Evolutionary conservation across 2,888 invertebrate species (phyloP).

Genomic region (Holacanthella duospinosa): DNA sequence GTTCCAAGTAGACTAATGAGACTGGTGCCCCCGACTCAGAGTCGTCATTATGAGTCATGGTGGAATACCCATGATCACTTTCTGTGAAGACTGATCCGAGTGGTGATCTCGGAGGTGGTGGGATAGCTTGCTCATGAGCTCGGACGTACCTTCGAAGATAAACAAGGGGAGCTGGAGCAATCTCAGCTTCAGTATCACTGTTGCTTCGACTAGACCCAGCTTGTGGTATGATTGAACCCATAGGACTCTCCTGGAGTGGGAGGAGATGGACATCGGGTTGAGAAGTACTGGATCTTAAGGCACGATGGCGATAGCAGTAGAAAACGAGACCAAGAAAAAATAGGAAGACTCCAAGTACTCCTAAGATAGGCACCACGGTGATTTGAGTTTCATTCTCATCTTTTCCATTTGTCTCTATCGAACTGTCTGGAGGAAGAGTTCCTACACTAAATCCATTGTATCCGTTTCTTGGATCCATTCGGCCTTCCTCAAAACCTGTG

Average conservation of each 20-base stretch:
- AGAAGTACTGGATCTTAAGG: slow-evolving; percentile 26
- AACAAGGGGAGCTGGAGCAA: slow-evolving; percentile 8
- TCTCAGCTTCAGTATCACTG: slow-evolving; percentile 18
- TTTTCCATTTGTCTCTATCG: not conserved
- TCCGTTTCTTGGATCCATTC: too few relatives aligned
- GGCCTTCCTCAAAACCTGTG: not conserved
- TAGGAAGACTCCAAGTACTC: slow-evolving; percentile 70
- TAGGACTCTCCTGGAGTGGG: slow-evolving; percentile 20
- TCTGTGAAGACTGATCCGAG: slow-evolving; percentile 41
- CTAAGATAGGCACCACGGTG: slow-evolving; percentile 76
- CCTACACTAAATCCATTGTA: not conserved
- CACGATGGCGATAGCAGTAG: slow-evolving; percentile 64
- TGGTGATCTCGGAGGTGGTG: slow-evolving; percentile 22
- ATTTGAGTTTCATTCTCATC: slow-evolving; percentile 12
- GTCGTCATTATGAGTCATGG: slow-evolving; percentile 85
- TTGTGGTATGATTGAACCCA: slow-evolving; percentile 23
- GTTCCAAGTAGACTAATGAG: slow-evolving; percentile 14
- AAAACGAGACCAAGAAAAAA: slow-evolving; percentile 69
- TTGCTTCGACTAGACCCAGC: slow-evolving; percentile 21
- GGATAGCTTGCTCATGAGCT: slow-evolving; percentile 13
- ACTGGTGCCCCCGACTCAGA: slow-evolving; percentile 48
- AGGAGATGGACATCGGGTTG: slow-evolving; percentile 24
- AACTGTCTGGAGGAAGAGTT: not conserved
- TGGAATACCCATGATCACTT: slow-evolving; percentile 91
- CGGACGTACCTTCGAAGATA: slow-evolving; percentile 12